Conservation (phyloP, 2,888 invertebrate species). For the Oegoconia quadripuncta region DNA sequence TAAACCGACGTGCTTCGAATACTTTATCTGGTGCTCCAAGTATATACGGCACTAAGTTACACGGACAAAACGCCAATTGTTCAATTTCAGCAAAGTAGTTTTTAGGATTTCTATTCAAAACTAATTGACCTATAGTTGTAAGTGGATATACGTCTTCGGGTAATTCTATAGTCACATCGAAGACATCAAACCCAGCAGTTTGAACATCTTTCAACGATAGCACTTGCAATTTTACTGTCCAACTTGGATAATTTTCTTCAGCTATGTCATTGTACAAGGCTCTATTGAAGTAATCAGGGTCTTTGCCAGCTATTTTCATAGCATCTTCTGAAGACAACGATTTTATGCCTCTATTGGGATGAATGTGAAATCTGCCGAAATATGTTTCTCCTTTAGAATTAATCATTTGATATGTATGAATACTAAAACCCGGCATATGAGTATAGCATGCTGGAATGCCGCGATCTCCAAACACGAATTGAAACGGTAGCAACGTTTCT, state of each 20-base stretch:
- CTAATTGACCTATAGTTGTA: slow-evolving; percentile 88
- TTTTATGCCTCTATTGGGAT: slow-evolving; percentile 91
- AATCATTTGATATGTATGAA: slow-evolving; percentile 92
- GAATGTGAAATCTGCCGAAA: slow-evolving; percentile 93
- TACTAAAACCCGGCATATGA: slow-evolving; percentile 93
- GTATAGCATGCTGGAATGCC: slow-evolving; percentile 93
- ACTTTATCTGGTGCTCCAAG: slow-evolving; percentile 94
- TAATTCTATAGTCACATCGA: slow-evolving; percentile 94
- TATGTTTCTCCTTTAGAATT: slow-evolving; percentile 84
- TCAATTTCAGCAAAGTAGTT: slow-evolving; percentile 96
- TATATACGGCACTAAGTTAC: slow-evolving; percentile 93
- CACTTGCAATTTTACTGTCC: slow-evolving; percentile 62
- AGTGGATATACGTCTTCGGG: slow-evolving; percentile 87
- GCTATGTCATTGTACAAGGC: slow-evolving; percentile 92
- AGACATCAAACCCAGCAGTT: slow-evolving; percentile 88
- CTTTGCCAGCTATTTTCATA: slow-evolving; percentile 78
- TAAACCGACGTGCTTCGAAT: slow-evolving; percentile 89
- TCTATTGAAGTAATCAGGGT: slow-evolving; percentile 89
- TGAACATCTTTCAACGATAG: slow-evolving; percentile 82
- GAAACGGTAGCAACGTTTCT: slow-evolving; percentile 84
- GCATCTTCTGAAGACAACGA: slow-evolving; percentile 83
- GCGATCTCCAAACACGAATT: slow-evolving; percentile 89
- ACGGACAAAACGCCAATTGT: slow-evolving; percentile 92
- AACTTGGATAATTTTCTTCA: slow-evolving; percentile 73
- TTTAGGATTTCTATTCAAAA: slow-evolving; percentile 90